Evolutionary conservation across 2,888 invertebrate genomes (phyloP), one percentile per base, ranked within the genome.

Genomic region (Drosophila histrio): DNA sequence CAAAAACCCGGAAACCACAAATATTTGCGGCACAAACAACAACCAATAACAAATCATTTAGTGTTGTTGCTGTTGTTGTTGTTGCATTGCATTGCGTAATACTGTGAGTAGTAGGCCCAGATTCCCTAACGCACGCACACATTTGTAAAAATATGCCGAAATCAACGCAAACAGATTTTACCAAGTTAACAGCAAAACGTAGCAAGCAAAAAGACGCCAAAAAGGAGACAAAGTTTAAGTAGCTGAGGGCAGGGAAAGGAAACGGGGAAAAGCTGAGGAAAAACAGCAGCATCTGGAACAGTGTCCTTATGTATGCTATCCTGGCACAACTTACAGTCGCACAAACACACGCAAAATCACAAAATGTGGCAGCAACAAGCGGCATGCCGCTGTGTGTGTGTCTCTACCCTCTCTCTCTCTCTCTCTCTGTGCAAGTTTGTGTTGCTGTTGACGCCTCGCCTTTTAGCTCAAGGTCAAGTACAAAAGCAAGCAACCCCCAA

Each of bases 111-210:
- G 24, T 83, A 84, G 87, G 72, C 82, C 24, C 38, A 34, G 17
- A 17, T 22, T 17, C n/a, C n/a, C n/a, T n/a, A n/a, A n/a, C 68
- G 60, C 65, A 87, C 83, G 80, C 86, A 83, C 72, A 83, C 77
- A 71, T 52, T 63, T 64, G 60, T 13, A 71, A 88, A 85, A 88
- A 85, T 88, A 88, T 88, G 89, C 86, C 89, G 86, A 85, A 89
- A 83, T 85, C 86, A 88, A 85, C 85, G 87, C 87, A 88, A 85
- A 85, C 89, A 85, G 87, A 77, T 85, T 85, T 64, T 70, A 85
- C 87, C 87, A 78, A 89, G 85, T 41, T 60, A 79, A 32, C 85
- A 85, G 88, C 43, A 85, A 57, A 43, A 7, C 4, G 57, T 38
- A 84, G 49, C 57, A 52, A 52, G 47, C 30, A 52, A 11, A 46